A percentile compares a stretch with the other conserved stretches of the same genome.
phyloP scores from a whole-genome alignment of 2,113 vertebrate species.

The Speoplatyrhinus poulsoni region DNA sequence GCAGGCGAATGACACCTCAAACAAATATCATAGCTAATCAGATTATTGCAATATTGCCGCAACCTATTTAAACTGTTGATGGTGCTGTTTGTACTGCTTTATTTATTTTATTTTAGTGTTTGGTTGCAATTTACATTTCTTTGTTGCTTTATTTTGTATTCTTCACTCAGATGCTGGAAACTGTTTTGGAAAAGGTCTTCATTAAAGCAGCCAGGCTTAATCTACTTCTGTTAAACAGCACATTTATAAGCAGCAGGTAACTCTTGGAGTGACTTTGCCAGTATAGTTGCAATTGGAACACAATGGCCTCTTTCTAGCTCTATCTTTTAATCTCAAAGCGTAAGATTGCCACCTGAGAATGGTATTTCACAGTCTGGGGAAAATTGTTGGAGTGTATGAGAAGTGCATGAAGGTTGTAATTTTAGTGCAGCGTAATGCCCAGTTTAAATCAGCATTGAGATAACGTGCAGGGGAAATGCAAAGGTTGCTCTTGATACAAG shows the following conservation, averaged over 20 bases:
- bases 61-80: too few relatives aligned
- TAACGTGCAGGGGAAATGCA: constrained; percentile 4
- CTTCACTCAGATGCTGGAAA: too few relatives aligned
- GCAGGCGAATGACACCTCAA: too few relatives aligned
- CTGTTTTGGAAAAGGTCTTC: neutral
- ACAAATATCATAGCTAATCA: too few relatives aligned
- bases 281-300: neutral
- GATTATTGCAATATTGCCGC: too few relatives aligned
- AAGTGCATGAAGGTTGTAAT: neutral
- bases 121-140: too few relatives aligned
- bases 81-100: too few relatives aligned
- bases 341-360: neutral
- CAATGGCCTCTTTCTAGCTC: neutral
- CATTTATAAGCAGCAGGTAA: neutral
- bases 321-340: neutral
- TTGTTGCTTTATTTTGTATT: too few relatives aligned
- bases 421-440: neutral
- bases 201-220: neutral
- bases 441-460: constrained; percentile 6
- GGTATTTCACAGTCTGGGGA: neutral
- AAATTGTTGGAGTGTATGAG: neutral
- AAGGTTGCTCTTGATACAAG: constrained; percentile 17
- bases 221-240: neutral
- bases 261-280: neutral
- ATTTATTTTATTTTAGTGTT: too few relatives aligned